Evolutionary conservation across 2,797 vertebrate genomes (phyloP).

Genomic region (Cichlasoma orientale): DNA sequence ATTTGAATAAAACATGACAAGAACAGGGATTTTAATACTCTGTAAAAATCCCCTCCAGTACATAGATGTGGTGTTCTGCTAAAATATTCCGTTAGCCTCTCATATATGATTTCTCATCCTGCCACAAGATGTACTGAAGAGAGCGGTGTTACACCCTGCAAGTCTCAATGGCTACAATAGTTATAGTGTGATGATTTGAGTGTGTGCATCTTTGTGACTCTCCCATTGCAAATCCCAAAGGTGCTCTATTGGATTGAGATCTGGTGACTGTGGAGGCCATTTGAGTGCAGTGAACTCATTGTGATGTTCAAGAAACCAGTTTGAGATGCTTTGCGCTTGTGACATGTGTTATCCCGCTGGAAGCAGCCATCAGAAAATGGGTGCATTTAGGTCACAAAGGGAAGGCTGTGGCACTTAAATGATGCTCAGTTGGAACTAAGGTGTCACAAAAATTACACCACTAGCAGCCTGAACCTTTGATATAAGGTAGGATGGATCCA

Average conservation of each 20-base stretch:
- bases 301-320: not conserved
- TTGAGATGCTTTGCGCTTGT: not conserved
- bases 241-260: conserved; percentile 1
- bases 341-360: not conserved
- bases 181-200: not conserved
- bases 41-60: conserved; percentile 46
- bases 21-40: conserved; percentile 19
- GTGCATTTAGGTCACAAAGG: not conserved
- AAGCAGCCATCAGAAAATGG: not conserved
- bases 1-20: conserved; percentile 60
- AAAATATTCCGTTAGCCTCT: conserved; percentile 40
- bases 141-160: not conserved
- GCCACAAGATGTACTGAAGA: not conserved
- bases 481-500: not conserved
- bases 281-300: not conserved
- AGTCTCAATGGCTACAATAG: not conserved
- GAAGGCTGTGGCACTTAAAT: not conserved
- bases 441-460: not conserved
- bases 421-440: not conserved
- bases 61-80: conserved; percentile 10
- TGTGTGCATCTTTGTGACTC: not conserved
- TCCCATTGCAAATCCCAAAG: not conserved
- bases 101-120: conserved; percentile 18
- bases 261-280: not conserved
- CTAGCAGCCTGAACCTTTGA: not conserved